A percentile compares a stretch with the other conserved stretches of the same genome.
phyloP scores from a whole-genome alignment of 2,113 vertebrate species.

The Peromyscus californicus region DNA sequence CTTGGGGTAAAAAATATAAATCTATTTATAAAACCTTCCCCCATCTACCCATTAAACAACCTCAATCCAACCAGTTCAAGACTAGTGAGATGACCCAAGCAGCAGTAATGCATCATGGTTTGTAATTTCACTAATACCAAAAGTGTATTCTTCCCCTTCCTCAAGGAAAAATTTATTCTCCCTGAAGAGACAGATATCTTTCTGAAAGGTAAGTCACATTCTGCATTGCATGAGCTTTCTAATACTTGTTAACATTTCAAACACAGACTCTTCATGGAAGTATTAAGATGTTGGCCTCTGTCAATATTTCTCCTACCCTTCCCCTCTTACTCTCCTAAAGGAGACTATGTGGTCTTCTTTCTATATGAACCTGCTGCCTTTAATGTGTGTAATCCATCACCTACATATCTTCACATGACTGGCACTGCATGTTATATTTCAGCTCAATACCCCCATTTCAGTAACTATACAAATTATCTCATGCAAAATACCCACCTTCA shows the following conservation, averaged over 20 bases:
- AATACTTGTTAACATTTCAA: neutral
- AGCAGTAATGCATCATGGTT: neutral
- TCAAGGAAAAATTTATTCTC: neutral
- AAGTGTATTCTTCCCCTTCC: neutral
- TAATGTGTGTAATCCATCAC: neutral
- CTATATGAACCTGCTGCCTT: neutral
- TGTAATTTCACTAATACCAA: neutral
- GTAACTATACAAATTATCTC: neutral
- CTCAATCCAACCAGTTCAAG: neutral
- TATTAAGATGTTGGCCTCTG: neutral
- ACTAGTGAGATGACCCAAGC: neutral
- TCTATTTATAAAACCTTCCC: neutral
- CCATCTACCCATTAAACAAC: accelerated
- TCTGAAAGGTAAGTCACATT: neutral
- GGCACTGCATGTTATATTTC: neutral
- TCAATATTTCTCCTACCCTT: neutral
- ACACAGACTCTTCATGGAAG: neutral
- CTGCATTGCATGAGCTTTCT: neutral
- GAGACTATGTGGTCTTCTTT: neutral
- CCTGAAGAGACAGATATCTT: neutral
- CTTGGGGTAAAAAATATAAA: neutral
- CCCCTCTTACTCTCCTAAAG: neutral
- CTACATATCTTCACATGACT: neutral
- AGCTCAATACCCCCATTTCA: neutral
- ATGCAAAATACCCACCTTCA: neutral